Evolutionary conservation across 2,797 vertebrate genomes (phyloP).

Genomic region (Gymnothorax javanicus): DNA sequence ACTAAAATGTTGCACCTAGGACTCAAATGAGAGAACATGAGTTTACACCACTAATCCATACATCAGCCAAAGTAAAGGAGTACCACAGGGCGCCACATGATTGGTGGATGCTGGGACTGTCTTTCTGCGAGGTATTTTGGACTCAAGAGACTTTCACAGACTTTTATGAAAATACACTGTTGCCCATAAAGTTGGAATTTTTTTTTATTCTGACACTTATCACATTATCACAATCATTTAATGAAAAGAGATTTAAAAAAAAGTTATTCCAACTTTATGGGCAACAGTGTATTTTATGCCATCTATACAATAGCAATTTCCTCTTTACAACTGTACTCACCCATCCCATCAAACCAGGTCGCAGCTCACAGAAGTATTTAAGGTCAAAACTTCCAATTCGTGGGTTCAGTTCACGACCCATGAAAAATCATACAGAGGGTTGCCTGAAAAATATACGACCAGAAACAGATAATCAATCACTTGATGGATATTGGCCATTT

Average conservation of each 20-base stretch:
- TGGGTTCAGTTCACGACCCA: conserved; percentile 88
- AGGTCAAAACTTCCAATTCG: conserved; percentile 84
- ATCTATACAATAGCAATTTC: neutral
- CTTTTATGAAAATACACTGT: neutral
- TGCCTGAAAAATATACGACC: conserved; percentile 65
- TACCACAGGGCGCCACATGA: neutral
- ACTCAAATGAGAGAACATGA: too few relatives aligned
- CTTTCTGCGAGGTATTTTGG: neutral
- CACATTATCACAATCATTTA: too few relatives aligned
- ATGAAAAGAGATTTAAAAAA: too few relatives aligned
- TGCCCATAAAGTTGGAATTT: too few relatives aligned
- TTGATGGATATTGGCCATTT: too few relatives aligned
- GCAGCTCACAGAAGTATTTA: conserved; percentile 90
- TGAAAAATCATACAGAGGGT: conserved; percentile 88
- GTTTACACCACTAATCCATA: too few relatives aligned
- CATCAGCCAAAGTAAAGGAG: too few relatives aligned
- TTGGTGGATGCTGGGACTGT: neutral
- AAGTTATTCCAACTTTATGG: too few relatives aligned
- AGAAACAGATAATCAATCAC: neutral
- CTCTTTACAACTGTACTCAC: conserved; percentile 66
- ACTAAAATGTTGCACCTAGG: too few relatives aligned
- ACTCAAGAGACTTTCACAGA: neutral
- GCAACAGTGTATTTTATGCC: too few relatives aligned
- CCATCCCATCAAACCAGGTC: conserved; percentile 90
- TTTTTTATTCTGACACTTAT: too few relatives aligned